These are phyloP conservation scores for Luehdorfia chinensis DNA, from an alignment of 1,140 invertebrate genomes.

Conservation along the genomic window DNA sequence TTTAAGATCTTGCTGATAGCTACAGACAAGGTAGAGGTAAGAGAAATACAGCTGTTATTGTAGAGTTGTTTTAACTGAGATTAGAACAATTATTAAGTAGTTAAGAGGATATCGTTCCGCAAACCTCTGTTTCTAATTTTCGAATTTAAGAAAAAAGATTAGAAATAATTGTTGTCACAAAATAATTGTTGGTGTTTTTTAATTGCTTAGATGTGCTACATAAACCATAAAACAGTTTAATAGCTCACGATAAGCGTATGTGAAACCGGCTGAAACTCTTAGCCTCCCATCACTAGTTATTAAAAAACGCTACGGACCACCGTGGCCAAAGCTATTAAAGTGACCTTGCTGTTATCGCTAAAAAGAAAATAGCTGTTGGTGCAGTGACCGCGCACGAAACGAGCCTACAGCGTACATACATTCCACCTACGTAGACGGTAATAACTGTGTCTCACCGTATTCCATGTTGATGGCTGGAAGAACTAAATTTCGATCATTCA, in stretches of 20 bases:
- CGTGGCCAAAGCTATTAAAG: conserved; percentile 61
- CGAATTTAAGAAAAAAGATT: too few species aligned
- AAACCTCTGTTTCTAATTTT: too few species aligned
- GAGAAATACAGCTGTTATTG: neutral
- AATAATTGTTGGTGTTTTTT: too few species aligned
- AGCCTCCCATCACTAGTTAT: conserved; percentile 30
- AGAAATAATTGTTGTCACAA: too few species aligned
- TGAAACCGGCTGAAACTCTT: too few species aligned
- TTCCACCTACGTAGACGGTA: conserved; percentile 31
- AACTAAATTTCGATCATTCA: neutral
- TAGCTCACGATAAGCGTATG: too few species aligned
- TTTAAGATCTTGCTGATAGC: conserved; percentile 1
- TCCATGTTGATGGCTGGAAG: neutral
- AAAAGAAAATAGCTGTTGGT: conserved; percentile 53
- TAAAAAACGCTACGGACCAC: conserved; percentile 43
- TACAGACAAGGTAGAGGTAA: neutral
- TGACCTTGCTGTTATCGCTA: conserved; percentile 62
- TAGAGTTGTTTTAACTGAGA: neutral
- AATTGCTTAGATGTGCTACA: too few species aligned
- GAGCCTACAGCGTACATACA: conserved; percentile 19
- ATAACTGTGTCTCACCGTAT: conserved; percentile 21
- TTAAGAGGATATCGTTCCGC: too few species aligned
- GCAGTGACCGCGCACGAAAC: conserved; percentile 50
- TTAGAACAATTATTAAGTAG: too few species aligned
- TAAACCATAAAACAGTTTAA: too few species aligned